Percentiles rank a stretch among this genome's conserved stretches.
phyloP scores from a whole-genome alignment of 2,797 vertebrate species.

The Anomalospiza imberbis region DNA sequence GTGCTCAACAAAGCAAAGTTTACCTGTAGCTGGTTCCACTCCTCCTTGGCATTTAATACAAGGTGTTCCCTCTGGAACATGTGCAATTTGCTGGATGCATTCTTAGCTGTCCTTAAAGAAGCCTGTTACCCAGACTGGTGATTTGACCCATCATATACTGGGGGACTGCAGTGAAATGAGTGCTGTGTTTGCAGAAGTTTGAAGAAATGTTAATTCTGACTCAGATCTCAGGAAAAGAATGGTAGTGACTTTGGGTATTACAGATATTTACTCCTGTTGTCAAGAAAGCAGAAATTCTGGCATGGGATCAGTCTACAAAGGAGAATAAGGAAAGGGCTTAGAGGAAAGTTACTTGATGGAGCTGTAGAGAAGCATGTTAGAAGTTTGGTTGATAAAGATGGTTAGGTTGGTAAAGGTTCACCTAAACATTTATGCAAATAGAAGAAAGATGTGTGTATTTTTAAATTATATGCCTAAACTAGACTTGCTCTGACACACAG shows the following conservation, averaged over 20 bases:
- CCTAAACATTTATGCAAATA: background rate
- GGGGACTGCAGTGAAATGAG: background rate
- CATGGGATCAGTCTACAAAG: background rate
- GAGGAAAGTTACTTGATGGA: background rate
- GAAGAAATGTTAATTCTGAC: background rate
- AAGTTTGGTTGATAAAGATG: background rate
- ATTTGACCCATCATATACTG: background rate
- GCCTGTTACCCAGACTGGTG: background rate
- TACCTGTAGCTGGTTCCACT: background rate
- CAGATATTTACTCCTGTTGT: background rate
- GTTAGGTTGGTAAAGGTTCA: background rate
- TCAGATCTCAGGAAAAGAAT: background rate
- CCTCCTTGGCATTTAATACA: background rate
- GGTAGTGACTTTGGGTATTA: background rate
- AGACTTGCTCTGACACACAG: background rate
- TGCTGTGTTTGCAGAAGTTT: background rate
- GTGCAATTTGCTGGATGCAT: background rate
- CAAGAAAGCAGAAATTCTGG: background rate
- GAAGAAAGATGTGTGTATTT: background rate
- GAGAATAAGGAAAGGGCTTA: background rate
- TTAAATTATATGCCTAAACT: background rate
- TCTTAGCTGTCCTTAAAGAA: background rate
- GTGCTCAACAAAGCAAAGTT: slow-evolving; percentile 53
- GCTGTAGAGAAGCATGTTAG: background rate
- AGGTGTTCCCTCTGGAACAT: background rate